These are phyloP conservation scores for Notarius lentiginosus DNA, from an alignment of 2,113 vertebrate species.

Conservation along the genomic window DNA sequence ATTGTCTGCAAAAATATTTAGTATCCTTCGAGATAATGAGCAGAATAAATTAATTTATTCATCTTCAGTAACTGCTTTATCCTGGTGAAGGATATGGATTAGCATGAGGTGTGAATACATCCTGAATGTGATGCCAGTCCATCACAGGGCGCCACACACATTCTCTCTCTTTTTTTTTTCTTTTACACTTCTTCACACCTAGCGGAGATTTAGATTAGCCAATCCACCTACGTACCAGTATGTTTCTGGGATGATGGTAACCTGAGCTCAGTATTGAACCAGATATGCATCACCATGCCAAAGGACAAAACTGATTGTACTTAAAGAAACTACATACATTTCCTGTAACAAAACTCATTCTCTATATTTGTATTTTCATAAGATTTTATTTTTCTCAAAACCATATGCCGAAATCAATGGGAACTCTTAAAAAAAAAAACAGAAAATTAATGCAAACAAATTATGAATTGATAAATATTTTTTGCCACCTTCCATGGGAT, in stretches of 20 bases:
- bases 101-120: neutral
- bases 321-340: neutral
- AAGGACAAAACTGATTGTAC: neutral
- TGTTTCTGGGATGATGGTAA: neutral
- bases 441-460: neutral
- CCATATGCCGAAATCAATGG: neutral
- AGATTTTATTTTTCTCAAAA: neutral
- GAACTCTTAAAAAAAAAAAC: neutral
- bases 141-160: neutral
- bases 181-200: neutral
- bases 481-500: neutral
- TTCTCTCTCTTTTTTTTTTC: too few species aligned
- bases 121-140: neutral
- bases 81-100: too few species aligned
- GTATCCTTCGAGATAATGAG: neutral
- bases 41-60: neutral
- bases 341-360: neutral
- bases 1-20: neutral
- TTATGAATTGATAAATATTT: neutral
- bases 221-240: neutral
- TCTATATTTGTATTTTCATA: neutral
- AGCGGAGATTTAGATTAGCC: neutral
- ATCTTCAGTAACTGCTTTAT: neutral
- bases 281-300: neutral
- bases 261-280: neutral